Evolutionary conservation across 35 echinoderm and acorn worm species (phyloP).

Genomic region (Apostichopus parvimensis): DNA sequence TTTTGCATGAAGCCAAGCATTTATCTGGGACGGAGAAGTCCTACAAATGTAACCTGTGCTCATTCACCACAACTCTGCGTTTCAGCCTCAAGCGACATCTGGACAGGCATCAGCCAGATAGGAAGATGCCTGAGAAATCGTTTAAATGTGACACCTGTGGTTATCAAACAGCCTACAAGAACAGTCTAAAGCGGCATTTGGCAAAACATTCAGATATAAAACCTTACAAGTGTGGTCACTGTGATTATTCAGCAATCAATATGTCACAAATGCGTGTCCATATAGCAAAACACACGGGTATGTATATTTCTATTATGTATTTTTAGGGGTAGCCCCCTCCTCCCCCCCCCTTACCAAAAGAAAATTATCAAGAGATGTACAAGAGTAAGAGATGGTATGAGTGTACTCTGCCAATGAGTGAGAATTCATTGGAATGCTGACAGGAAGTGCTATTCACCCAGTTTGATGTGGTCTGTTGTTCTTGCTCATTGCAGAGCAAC

Average conservation of each 20-base stretch:
- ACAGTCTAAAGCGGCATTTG: conserved; percentile 83
- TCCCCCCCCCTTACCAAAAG: too few relatives aligned
- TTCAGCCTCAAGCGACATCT: conserved; percentile 82
- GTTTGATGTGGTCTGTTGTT: too few relatives aligned
- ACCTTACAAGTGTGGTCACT: conserved; percentile 96
- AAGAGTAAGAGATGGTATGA: too few relatives aligned
- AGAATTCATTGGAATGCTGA: too few relatives aligned
- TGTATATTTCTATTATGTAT: not conserved
- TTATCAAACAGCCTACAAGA: conserved; percentile 89
- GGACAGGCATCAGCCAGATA: conserved; percentile 63
- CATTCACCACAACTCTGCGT: conserved; percentile 63
- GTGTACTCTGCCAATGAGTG: too few relatives aligned
- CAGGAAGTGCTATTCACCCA: too few relatives aligned
- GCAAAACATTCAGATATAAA: conserved; percentile 89
- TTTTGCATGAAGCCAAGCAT: conserved; percentile 36
- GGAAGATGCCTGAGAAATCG: conserved; percentile 75
- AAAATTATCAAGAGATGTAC: too few relatives aligned
- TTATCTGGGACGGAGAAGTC: not conserved
- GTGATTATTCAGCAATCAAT: conserved; percentile 94
- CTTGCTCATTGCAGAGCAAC: not conserved
- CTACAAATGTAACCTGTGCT: conserved; percentile 66
- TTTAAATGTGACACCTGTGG: conserved; percentile 71
- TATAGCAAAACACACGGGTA: conserved; percentile 98
- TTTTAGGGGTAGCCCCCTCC: not conserved
- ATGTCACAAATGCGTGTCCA: conserved; percentile 99